phyloP scores from a whole-genome alignment of 2,888 invertebrate genomes.

The Tanypteryx hageni region DNA sequence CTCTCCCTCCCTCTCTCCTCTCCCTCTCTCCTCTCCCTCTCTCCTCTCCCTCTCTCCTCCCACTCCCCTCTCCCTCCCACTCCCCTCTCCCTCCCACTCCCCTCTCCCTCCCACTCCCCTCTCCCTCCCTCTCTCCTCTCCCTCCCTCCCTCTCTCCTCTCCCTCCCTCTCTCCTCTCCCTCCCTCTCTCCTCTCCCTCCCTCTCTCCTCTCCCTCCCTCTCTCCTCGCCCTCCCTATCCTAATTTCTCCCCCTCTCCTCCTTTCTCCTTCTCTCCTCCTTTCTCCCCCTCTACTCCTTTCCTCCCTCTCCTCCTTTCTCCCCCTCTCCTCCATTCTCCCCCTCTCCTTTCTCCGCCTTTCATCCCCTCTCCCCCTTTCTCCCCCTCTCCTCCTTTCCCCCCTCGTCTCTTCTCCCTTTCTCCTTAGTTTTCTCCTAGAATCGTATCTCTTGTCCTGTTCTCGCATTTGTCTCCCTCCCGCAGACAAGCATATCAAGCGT shows the following conservation, averaged over 20 bases:
- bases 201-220: no score
- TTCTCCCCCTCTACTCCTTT: background rate
- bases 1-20: background rate
- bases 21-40: background rate
- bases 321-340: background rate
- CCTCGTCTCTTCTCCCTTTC: background rate
- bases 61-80: background rate
- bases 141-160: background rate
- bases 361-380: background rate
- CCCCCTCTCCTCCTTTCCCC: background rate
- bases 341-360: background rate
- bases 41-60: background rate
- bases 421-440: background rate
- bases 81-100: background rate
- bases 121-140: background rate
- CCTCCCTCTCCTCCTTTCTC: background rate
- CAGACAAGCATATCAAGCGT: constrained; percentile 5
- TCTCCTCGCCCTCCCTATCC: no score
- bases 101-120: no score
- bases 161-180: background rate
- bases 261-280: background rate
- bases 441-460: background rate
- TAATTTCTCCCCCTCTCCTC: no score
- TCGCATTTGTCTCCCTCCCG: background rate
- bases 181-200: no score